Base-by-base conservation (phyloP, 2,113 vertebrate genomes). In the Nasalis larvatus region DNA sequence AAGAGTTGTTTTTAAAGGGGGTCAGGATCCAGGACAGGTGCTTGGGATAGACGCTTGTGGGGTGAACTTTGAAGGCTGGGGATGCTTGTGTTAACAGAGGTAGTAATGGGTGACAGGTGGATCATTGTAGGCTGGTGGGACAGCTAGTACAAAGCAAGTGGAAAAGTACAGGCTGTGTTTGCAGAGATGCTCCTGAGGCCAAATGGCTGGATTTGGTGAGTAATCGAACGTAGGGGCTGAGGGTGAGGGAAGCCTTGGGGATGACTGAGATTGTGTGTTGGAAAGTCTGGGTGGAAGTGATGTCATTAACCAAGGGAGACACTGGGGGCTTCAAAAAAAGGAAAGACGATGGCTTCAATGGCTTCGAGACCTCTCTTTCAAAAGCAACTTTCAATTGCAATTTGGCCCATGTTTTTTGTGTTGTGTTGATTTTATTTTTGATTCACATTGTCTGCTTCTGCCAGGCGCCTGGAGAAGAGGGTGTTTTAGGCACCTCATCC, bases 401-500 rank as follows among this genome's bases (percentile, higher is more conserved):
- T 47, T 71, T 14, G 76, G 87, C 30, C 56, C 80, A 88, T 2
- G 11, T 93, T 94, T 94, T 90, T 87, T 68, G 66, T 18, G 42
- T 91, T 71, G 68, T 80, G 63, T 77, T 54, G 89, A 92, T 90
- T 95, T 96, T 76, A 83, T 63, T 95, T 97, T 97, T 96, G 84
- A 95, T 94, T 98, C 71, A 45, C 42, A 49, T 80, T 92, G 68
- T 94, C 78, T 86, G 68, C 52, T 89, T 82, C 23, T 97, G 76
- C 76, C 80, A 69, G 94, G 63, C 0, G 2, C 87, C 84, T 54
- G 42, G 77, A 95, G 89, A 97, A 97, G 93, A 80, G 82, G 58
- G 80, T 1, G 13, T 73, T 77, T 78, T 77, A 89, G 84, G 81
- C n/a, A 21, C 84, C 92, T 92, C 93, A 98, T 97, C 45, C 94